Conservation (phyloP, 2,797 vertebrate genomes). For the Prunella strophiata region DNA sequence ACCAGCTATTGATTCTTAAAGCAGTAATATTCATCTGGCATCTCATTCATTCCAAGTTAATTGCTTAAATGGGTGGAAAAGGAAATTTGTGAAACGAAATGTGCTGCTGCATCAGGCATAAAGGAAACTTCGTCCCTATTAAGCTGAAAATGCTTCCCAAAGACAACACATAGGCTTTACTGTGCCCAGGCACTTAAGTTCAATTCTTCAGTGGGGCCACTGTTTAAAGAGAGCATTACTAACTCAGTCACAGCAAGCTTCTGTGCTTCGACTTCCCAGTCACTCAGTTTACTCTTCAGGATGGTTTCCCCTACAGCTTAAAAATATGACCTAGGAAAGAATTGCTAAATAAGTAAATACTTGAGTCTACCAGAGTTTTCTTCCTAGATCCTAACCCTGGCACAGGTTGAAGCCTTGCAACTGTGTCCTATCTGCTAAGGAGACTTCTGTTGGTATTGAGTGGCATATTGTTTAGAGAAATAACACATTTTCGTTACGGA, state of each 20-base stretch:
- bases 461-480: conserved; percentile 63
- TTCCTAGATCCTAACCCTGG: conserved; percentile 34
- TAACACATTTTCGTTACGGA: neutral
- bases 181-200: conserved; percentile 55
- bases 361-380: conserved; percentile 27
- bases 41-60: conserved; percentile 67
- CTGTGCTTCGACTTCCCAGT: conserved; percentile 48
- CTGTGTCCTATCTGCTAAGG: conserved; percentile 44
- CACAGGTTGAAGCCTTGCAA: conserved; percentile 2
- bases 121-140: conserved; percentile 61
- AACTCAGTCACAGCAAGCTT: conserved; percentile 59
- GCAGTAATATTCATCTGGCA: conserved; percentile 52
- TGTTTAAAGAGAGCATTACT: conserved; percentile 53
- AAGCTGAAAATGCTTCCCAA: conserved; percentile 70
- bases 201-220: conserved; percentile 67
- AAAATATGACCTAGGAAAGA: conserved; percentile 66
- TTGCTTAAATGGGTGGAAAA: conserved; percentile 67
- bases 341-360: conserved; percentile 65
- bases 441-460: conserved; percentile 46
- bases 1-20: conserved; percentile 59
- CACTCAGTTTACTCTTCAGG: conserved; percentile 60
- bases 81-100: conserved; percentile 59
- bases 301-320: conserved; percentile 53
- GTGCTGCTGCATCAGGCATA: conserved; percentile 65
- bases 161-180: conserved; percentile 65